Evolutionary conservation across 2,888 invertebrate species (phyloP).

Genomic region (Conistra vaccinii): DNA sequence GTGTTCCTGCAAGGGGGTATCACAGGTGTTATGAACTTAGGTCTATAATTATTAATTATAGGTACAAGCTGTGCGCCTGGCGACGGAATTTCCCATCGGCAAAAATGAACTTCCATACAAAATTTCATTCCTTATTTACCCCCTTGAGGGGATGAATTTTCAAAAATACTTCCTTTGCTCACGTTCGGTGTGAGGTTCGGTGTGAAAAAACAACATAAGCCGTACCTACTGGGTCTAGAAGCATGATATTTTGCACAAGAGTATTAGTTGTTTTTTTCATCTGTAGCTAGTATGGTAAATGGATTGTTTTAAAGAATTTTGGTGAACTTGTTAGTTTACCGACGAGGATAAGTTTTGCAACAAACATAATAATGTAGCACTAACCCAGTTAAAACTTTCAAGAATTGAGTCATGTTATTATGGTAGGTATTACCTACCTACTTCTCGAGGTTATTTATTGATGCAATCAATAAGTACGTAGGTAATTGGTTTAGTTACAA

Average conservation of each 20-base stretch:
- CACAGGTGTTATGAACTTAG: slow-evolving; percentile 66
- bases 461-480: neutral
- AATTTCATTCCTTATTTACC: too few species aligned
- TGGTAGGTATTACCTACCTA: neutral
- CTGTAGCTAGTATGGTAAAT: neutral
- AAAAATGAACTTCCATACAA: too few species aligned
- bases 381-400: neutral
- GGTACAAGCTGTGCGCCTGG: too few species aligned
- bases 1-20: slow-evolving; percentile 67
- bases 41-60: neutral
- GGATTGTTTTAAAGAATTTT: neutral
- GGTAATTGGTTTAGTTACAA: neutral
- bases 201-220: too few species aligned
- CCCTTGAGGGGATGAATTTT: too few species aligned
- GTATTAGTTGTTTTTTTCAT: too few species aligned
- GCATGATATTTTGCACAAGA: too few species aligned
- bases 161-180: too few species aligned
- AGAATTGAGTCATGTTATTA: neutral
- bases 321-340: neutral
- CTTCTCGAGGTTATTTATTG: neutral
- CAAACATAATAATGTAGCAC: neutral
- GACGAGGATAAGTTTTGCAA: neutral
- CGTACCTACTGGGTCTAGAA: too few species aligned
- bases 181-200: too few species aligned
- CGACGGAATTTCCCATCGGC: too few species aligned